A percentile compares a stretch with the other conserved stretches of the same genome.
Conservation (phyloP, 1,140 invertebrate species). For the Rhynchophorus ferrugineus region DNA sequence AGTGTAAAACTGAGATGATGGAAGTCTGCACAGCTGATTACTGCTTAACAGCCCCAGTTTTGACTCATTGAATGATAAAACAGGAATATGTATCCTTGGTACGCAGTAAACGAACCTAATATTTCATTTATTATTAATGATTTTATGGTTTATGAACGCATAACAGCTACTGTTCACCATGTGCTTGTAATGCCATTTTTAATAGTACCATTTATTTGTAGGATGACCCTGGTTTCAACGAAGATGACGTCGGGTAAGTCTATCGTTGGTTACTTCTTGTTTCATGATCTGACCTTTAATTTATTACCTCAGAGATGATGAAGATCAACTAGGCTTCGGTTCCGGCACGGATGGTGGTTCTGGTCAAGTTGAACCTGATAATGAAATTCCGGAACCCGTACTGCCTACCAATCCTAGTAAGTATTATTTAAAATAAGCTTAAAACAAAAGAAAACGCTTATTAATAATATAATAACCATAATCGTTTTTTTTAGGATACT, state of each 20-base stretch:
- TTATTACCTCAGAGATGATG: not conserved
- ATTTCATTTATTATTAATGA: not conserved
- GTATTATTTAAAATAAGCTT: not conserved
- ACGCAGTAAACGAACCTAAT: no score
- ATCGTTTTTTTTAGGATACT: conserved; percentile 29
- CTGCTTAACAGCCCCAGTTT: no score
- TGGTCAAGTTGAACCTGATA: conserved; percentile 6
- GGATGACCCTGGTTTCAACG: not conserved
- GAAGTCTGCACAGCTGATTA: no score
- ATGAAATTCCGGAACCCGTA: not conserved
- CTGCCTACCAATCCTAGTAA: not conserved
- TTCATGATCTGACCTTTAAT: not conserved
- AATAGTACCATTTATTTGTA: not conserved
- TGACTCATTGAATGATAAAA: no score
- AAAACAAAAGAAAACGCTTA: not conserved
- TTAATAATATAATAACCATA: not conserved
- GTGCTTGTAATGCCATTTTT: not conserved
- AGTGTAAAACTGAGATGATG: no score
- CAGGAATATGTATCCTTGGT: no score
- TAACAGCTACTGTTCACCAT: conserved; percentile 2
- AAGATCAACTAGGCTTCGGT: not conserved
- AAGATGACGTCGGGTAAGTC: not conserved
- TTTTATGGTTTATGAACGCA: not conserved
- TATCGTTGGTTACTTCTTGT: not conserved
- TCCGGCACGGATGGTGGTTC: conserved; percentile 10